Evolutionary conservation across 2,888 invertebrate genomes (phyloP).

Genomic region (Leptothorax acervorum): DNA sequence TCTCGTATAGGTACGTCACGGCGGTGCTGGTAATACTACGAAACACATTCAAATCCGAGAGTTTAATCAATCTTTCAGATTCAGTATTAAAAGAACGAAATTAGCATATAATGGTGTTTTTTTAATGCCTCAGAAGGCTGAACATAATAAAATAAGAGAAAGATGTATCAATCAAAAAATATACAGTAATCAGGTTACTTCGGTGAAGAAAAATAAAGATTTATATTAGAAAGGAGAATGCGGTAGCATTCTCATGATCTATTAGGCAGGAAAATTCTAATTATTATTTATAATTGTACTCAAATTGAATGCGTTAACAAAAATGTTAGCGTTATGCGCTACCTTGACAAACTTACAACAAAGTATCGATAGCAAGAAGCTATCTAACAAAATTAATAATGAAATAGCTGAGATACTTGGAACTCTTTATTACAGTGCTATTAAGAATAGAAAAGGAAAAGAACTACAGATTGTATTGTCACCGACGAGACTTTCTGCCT

Average conservation of each 20-base stretch:
- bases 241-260: too few relatives aligned
- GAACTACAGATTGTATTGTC: conserved; percentile 66
- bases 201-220: neutral
- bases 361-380: neutral
- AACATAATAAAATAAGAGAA: neutral
- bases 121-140: neutral
- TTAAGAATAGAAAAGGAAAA: conserved; percentile 73
- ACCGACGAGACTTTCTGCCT: conserved; percentile 54
- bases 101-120: neutral
- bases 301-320: neutral
- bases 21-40: neutral
- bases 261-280: neutral
- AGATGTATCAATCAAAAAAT: neutral
- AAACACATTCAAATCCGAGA: neutral
- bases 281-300: neutral
- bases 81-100: neutral
- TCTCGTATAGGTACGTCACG: conserved; percentile 21
- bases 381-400: conserved; percentile 77
- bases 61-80: neutral
- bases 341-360: neutral
- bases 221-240: neutral
- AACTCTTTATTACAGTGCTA: conserved; percentile 73
- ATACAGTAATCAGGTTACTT: neutral
- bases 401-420: conserved; percentile 73
- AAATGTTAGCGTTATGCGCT: neutral